These are phyloP conservation scores for Apodemia zela DNA, from an alignment of 2,888 invertebrate genomes.

Conservation along the genomic window DNA sequence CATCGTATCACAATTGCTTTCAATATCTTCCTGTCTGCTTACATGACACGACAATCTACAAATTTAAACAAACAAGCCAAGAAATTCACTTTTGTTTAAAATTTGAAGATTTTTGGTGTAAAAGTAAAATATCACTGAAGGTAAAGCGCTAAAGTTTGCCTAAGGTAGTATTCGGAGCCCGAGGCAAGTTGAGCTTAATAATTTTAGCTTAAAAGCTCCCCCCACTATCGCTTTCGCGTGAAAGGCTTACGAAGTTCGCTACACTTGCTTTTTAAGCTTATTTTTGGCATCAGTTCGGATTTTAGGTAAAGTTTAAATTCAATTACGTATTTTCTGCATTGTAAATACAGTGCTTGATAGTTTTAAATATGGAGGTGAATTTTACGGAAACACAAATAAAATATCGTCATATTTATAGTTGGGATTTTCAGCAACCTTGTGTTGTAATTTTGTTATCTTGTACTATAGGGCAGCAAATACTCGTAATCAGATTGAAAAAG, in stretches of 20 bases:
- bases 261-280: slow-evolving; percentile 60
- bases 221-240: slow-evolving; percentile 62
- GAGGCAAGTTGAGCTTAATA: slow-evolving; percentile 67
- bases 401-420: too few relatives aligned
- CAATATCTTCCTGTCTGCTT: too few relatives aligned
- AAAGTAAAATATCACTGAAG: slow-evolving; percentile 35
- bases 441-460: too few relatives aligned
- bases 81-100: slow-evolving; percentile 11
- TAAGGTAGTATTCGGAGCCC: slow-evolving; percentile 50
- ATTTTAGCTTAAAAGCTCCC: slow-evolving; percentile 76
- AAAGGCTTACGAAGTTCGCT: slow-evolving; percentile 60
- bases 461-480: too few relatives aligned
- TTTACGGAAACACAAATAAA: neutral
- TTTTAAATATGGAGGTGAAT: neutral
- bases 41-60: too few relatives aligned
- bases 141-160: slow-evolving; percentile 49
- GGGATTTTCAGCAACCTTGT: too few relatives aligned
- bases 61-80: too few relatives aligned
- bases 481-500: too few relatives aligned
- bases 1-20: too few relatives aligned
- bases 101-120: slow-evolving; percentile 9
- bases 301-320: slow-evolving; percentile 38
- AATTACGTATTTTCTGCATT: slow-evolving; percentile 32
- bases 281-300: slow-evolving; percentile 56
- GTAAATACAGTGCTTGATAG: slow-evolving; percentile 13